Percentiles rank a stretch among this genome's conserved stretches.
Conservation (phyloP, 2,888 invertebrate species). For the Nudaria mundana region DNA sequence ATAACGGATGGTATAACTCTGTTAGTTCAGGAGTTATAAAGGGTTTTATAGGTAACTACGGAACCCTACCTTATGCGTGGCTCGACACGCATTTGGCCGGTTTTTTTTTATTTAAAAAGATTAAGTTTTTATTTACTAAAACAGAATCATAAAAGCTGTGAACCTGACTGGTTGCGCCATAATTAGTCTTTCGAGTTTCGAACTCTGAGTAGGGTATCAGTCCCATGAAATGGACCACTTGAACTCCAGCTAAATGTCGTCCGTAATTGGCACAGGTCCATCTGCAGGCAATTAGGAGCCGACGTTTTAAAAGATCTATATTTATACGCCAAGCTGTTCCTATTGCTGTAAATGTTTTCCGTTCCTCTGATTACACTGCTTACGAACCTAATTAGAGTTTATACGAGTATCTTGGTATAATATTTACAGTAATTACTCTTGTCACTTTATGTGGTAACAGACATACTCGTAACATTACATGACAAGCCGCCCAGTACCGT, state of each 20-base stretch:
- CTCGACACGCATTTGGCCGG: too few species aligned
- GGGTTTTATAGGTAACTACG: too few species aligned
- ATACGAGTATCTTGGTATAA: conserved; percentile 18
- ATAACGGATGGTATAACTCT: too few species aligned
- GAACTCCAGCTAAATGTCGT: conserved; percentile 57
- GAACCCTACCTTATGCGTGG: too few species aligned
- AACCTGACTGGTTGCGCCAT: conserved; percentile 38
- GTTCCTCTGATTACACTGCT: conserved; percentile 47
- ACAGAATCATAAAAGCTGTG: neutral
- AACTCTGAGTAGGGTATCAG: conserved; percentile 48
- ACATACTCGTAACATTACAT: too few species aligned
- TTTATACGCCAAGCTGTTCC: conserved; percentile 56
- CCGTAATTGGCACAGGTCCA: conserved; percentile 75
- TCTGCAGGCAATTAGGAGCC: conserved; percentile 75
- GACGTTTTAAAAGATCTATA: conserved; percentile 74
- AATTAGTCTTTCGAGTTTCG: conserved; percentile 43
- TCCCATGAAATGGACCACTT: conserved; percentile 60
- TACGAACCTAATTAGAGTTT: conserved; percentile 37
- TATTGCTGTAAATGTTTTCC: conserved; percentile 44
- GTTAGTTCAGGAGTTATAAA: too few species aligned
- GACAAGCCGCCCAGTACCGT: too few species aligned
- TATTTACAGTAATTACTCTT: neutral
- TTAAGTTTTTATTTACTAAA: too few species aligned
- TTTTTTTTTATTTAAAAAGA: too few species aligned
- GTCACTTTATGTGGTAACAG: too few species aligned